A percentile compares a stretch with the other conserved stretches of the same genome.
phyloP scores from a whole-genome alignment of 2,113 vertebrate genomes.

The Arizona elegans region DNA sequence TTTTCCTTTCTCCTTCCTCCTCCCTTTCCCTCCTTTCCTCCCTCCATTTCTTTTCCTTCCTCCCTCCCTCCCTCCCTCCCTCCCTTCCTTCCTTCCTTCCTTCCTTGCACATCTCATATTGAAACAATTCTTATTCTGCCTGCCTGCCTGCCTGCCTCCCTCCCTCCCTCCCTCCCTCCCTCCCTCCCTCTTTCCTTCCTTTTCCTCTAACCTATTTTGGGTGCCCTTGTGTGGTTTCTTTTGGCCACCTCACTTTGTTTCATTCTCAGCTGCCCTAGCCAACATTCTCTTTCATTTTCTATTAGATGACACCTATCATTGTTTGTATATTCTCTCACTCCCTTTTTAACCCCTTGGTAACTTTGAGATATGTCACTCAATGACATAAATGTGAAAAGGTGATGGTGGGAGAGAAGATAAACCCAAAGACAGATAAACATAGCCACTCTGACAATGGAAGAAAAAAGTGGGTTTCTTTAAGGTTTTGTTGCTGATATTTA shows the following conservation, averaged over 20 bases:
- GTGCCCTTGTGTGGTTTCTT: not conserved
- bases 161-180: not conserved
- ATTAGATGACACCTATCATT: slow-evolving; percentile 15
- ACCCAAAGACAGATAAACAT: not conserved
- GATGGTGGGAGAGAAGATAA: not conserved
- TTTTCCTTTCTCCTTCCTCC: too few species aligned
- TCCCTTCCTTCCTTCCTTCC: not conserved
- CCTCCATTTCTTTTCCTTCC: too few species aligned
- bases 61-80: accelerated
- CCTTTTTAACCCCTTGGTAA: slow-evolving; percentile 26
- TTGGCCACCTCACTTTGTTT: not conserved
- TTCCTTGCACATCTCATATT: too few species aligned
- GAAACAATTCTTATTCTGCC: too few species aligned
- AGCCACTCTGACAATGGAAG: not conserved
- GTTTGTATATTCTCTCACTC: slow-evolving; percentile 9
- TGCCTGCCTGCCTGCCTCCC: too few species aligned
- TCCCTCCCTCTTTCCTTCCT: not conserved
- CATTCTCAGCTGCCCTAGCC: slow-evolving; percentile 18
- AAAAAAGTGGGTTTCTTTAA: not conserved
- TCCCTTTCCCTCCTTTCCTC: not conserved
- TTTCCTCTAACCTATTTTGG: slow-evolving; percentile 13
- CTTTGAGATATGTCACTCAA: slow-evolving; percentile 30
- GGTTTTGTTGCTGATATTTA: slow-evolving; percentile 3
- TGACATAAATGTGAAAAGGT: not conserved
- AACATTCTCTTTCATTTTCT: slow-evolving; percentile 9